Evolutionary conservation across 2,888 invertebrate species (phyloP), one percentile per base, ranked within the genome.

Genomic region (Tuberolachnus salignus): DNA sequence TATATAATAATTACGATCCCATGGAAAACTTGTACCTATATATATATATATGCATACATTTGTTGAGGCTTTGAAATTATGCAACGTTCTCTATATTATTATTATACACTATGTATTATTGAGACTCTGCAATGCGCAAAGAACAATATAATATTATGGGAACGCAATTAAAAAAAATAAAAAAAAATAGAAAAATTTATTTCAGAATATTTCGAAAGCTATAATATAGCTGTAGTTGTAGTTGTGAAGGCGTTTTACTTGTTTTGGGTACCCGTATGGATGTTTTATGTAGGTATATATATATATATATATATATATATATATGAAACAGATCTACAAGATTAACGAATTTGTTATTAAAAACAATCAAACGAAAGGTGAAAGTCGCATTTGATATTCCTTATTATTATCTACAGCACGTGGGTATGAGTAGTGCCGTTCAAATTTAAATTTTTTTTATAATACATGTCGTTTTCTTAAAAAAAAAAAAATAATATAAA

Each of bases 61-160:
- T 53, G 19, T n/a, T 51, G 34, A 49, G 63, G 53, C 53, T 74
- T 53, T 21, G 53, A n/a, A 74, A 74, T 74, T 73, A 42, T 63
- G 73, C 64, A 74, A 64, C 61, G 51, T n/a, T n/a, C n/a, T n/a
- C n/a, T n/a, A n/a, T n/a, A n/a, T n/a, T n/a, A 21, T 53, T 4
- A 51, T 44, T 64, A 53, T n/a, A 63, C 42, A 53, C 63, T 42
- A 64, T 23, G 23, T 14, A 19, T 42, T 11, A 16, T 67, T 21
- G 63, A 8, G 53, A 23, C 51, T 73, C 63, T 1, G 34, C 46
- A 69, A 21, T 34, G 3, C 53, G 42, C n/a, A 13, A 14, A 64
- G 64, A 74, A 74, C 73, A 74, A 74, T 74, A 74, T 44, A 53
- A 64, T 53, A 23, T 74, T 64, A 73, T 73, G 73, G 51, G 73